Evolutionary conservation across 2,888 invertebrate genomes (phyloP), one percentile per base, ranked within the genome.

Genomic region (Eupithecia dodoneata): DNA sequence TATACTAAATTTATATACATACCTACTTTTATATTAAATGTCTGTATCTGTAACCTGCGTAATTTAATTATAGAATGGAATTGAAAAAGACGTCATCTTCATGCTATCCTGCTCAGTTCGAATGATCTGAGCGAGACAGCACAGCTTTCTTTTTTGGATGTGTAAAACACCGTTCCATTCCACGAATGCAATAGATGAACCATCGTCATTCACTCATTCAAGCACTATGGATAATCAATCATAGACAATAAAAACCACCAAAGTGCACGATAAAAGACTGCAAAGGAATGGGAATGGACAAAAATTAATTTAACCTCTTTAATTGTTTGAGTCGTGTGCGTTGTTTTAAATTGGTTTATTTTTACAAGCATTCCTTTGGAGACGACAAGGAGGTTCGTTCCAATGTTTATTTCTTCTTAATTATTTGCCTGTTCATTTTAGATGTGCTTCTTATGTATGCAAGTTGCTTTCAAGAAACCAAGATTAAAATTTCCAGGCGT

Each of bases 311-410:
- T 59, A n/a, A 59, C 55, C 18, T 55, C n/a, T 18, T 41, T 18
- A 55, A 63, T 52, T 49, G 52, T 45, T 75, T 77, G 47, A 42
- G 73, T 74, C 72, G 52, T 78, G 80, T 76, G 44, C n/a, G 52
- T 75, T 70, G 65, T 83, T 87, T 85, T 83, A 80, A 82, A 87
- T 90, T 84, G 81, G 81, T 91, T 91, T 85, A 86, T 92, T 88
- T 92, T 88, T 91, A 90, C 94, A 95, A 96, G 96, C 96, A 96
- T 94, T 94, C 95, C 83, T 96, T 95, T 90, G 96, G 96, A 90
- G 95, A 95, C 87, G 96, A 96, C 92, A 93, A 93, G 86, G 96
- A 96, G 95, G 96, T 96, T 94, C 90, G 96, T 95, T 90, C 89
- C 86, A 83, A 86, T 81, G 76, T 77, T 77, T 83, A 84, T 55